Conservation (phyloP, 1,140 invertebrate species). For the Eueides isabella region DNA sequence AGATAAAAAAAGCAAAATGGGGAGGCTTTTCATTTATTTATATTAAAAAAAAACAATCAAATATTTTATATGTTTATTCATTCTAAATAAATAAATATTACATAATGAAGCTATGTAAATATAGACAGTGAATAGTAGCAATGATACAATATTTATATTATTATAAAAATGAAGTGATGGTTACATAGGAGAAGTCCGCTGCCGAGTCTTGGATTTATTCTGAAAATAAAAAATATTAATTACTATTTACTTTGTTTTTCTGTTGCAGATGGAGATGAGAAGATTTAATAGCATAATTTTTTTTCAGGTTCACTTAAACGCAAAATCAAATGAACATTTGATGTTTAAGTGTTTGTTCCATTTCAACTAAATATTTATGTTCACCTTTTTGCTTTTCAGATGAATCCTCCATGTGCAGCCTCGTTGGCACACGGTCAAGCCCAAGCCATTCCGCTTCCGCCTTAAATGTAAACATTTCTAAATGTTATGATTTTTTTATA, state of each 20-base stretch:
- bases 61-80: constrained; percentile 61
- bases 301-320: constrained; percentile 74
- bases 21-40: constrained; percentile 67
- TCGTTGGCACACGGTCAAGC: constrained; percentile 81
- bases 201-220: constrained; percentile 58
- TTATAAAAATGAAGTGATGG: constrained; percentile 41
- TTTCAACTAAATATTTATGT: constrained; percentile 64
- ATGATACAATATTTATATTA: constrained; percentile 29
- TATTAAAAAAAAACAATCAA: constrained; percentile 49
- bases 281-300: constrained; percentile 66
- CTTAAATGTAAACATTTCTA: constrained; percentile 78
- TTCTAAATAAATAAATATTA: constrained; percentile 66
- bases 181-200: constrained; percentile 30
- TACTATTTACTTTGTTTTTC: constrained; percentile 70
- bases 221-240: constrained; percentile 69
- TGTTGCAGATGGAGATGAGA: constrained; percentile 77
- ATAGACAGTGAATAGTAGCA: constrained; percentile 40
- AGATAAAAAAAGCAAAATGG: constrained; percentile 64
- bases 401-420: constrained; percentile 80
- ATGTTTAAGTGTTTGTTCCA: constrained; percentile 72
- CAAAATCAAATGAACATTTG: constrained; percentile 44
- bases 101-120: constrained; percentile 60
- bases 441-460: constrained; percentile 82
- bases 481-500: constrained; percentile 56
- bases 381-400: constrained; percentile 82